Conservation (phyloP, 2,797 vertebrate genomes). For the Scleropages formosus region DNA sequence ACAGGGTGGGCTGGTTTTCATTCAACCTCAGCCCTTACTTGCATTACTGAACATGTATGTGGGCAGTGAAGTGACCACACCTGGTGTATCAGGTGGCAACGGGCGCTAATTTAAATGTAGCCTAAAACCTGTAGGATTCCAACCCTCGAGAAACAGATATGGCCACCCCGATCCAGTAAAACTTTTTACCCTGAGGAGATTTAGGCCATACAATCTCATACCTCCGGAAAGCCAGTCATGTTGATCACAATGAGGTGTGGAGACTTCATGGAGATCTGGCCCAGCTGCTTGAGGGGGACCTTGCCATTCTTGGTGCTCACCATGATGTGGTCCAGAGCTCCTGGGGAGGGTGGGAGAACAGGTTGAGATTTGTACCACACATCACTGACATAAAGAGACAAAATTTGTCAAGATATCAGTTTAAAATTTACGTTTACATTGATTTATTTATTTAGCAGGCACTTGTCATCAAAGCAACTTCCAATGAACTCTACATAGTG, state of each 20-base stretch:
- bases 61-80: too few species aligned
- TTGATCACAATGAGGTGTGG: conserved; percentile 88
- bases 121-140: too few species aligned
- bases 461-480: too few species aligned
- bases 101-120: too few species aligned
- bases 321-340: conserved; percentile 85
- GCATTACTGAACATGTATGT: background rate
- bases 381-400: background rate
- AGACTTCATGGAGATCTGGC: conserved; percentile 91
- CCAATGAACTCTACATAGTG: too few species aligned
- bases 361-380: background rate
- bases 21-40: background rate
- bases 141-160: too few species aligned
- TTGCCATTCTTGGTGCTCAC: conserved; percentile 87
- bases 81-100: too few species aligned
- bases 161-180: background rate
- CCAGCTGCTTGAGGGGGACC: conserved; percentile 92
- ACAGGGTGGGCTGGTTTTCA: too few species aligned
- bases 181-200: background rate
- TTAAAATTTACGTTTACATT: too few species aligned
- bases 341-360: conserved; percentile 60
- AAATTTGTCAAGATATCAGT: conserved; percentile 23
- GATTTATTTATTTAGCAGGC: too few species aligned
- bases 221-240: conserved; percentile 92
- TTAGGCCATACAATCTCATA: conserved; percentile 72